A percentile compares a stretch with the other conserved stretches of the same genome.
Conservation (phyloP, 64 coral and sea anemone species). For the Stichodactyla helianthus region DNA sequence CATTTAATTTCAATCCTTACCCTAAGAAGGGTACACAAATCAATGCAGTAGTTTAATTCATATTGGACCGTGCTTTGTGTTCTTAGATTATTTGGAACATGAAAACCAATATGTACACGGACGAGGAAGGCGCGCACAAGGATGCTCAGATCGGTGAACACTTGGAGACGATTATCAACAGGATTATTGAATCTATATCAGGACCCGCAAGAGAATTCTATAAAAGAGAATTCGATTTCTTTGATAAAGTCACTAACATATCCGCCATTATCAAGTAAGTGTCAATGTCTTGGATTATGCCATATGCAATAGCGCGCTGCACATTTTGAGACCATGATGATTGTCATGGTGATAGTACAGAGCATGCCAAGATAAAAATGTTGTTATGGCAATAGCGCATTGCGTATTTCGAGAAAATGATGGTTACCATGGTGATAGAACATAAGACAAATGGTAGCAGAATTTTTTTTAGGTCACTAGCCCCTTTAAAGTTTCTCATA, state of each 20-base stretch:
- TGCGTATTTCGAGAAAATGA: no score
- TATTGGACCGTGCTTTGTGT: neutral
- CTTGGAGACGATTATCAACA: slow-evolving; percentile 70
- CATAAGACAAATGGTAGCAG: no score
- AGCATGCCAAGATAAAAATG: no score
- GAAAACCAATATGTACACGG: slow-evolving; percentile 96
- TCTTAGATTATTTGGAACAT: slow-evolving; percentile 96
- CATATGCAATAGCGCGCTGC: neutral
- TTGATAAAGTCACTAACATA: slow-evolving; percentile 93
- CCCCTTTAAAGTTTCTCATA: no score
- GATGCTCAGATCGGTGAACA: slow-evolving; percentile 78
- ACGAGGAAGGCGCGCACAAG: slow-evolving; percentile 81
- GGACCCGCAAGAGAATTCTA: slow-evolving; percentile 90
- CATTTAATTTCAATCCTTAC: no score
- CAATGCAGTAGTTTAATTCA: no score
- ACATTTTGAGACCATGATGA: no score
- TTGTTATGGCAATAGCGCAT: no score
- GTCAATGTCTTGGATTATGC: neutral
- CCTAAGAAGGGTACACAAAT: no score
- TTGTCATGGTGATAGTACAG: no score
- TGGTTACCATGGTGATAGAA: no score
- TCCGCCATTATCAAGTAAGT: slow-evolving; percentile 94
- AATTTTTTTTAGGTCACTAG: no score
- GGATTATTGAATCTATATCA: slow-evolving; percentile 78
- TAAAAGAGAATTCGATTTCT: slow-evolving; percentile 92